Base-by-base conservation (phyloP, 2,113 vertebrate genomes). In the Telmatochromis sp. region DNA sequence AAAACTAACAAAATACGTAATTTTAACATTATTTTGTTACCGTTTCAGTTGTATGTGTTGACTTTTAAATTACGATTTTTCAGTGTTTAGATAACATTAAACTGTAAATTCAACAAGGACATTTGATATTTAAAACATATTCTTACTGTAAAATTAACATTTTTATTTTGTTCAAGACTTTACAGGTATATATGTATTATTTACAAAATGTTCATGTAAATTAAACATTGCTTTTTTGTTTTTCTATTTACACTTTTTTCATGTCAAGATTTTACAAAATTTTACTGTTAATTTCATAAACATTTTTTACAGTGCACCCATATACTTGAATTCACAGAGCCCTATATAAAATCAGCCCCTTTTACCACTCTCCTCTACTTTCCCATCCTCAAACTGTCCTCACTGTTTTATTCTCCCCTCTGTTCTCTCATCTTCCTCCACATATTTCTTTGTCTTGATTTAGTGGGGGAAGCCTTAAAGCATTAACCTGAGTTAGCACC, bases 401-500 rank as follows among this genome's bases (percentile, higher is more conserved):
- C 78, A 35, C 79, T 85, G 53, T 58, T 88, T 90, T 80, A 88
- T 86, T 81, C 40, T 54, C 21, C 21, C 19, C 26, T 80, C 13
- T 81, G 33, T 9, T 63, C 33, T 60, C 42, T 19, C 70, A 28
- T 82, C 23, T 78, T 65, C 55, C 21, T 60, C 49, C 55, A 60
- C 82, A 55, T 53, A 57, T 84, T 26, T 86, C 45, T 21, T 60
- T 35, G 31, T 51, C 73, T 78, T 92, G 83, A 89, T 92, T 88
- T 88, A 90, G 63, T 60, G 55, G 60, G 51, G 9, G 7, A 81
- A 21, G 37, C 81, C 42, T 65, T 54, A 58, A 42, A 60, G 81
- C 49, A 88, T 90, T 92, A 90, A 80, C 86, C 75, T 86, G 86
- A 90, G 83, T 92, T 84, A 88, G 80, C 75, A 90, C 88, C 88